Base-by-base conservation (phyloP, 1,140 invertebrate species). In the Hetaerina americana region DNA sequence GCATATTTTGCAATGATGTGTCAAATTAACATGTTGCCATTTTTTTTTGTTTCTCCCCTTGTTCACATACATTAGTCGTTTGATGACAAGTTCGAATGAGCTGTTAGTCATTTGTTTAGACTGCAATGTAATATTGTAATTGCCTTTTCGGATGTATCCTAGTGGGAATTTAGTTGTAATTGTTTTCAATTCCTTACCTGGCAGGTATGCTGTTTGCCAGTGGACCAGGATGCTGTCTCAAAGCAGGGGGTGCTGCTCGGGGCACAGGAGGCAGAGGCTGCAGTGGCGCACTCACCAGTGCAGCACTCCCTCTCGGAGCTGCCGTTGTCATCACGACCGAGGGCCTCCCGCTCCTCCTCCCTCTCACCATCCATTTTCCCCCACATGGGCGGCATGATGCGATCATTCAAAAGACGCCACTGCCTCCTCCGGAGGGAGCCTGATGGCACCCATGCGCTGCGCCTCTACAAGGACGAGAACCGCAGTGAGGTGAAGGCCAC, bases 381-480 rank as follows among this genome's bases (percentile, higher is more conserved):
- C 71, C 91, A 93, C 79, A 89, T 93, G 76, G 91, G 90, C 26
- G 91, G 91, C 15, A n/a, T n/a, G n/a, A n/a, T n/a, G n/a, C 93
- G 93, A 79, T 94, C 94, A 66, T 96, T 96, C 78, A 96, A 96
- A 82, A 86, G 91, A 79, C 85, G 94, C 70, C 96, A 91, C 82
- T 95, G 94, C 82, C 90, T 90, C 82, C 84, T 97, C 68, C 84
- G 93, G 70, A 90, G 92, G 81, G 92, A 95, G 82, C 88, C 93
- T 28, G 93, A 96, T 81, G 92, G 92, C 12, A 93, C 93, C 0
- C 95, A 95, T 76, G 91, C 94, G 76, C 84, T 97, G 25, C 93
- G 96, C 81, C 86, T 96, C 76, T 92, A 93, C 78, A 97, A 96
- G 83, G 94, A 96, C 83, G 93, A 96, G 71, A 92, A 91, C 78